Percentiles rank a stretch among this genome's conserved stretches.
Conservation (phyloP, 64 coral and sea anemone genomes). For the Dendronephthya gigantea region DNA sequence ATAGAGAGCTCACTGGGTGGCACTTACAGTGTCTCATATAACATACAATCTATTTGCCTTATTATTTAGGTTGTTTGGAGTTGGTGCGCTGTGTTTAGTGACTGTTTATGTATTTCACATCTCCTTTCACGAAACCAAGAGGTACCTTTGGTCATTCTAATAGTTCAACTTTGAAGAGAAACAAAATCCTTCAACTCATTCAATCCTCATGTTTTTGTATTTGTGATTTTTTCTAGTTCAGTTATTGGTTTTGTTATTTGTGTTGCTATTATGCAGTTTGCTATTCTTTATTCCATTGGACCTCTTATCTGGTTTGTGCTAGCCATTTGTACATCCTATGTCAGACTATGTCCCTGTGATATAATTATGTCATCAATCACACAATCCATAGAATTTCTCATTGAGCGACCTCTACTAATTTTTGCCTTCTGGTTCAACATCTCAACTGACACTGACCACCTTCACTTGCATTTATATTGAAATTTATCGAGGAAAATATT, state of each 20-base stretch:
- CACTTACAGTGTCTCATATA: too few relatives aligned
- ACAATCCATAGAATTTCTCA: not conserved
- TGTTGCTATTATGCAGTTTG: not conserved
- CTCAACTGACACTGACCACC: too few relatives aligned
- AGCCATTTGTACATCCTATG: not conserved
- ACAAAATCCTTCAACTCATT: too few relatives aligned
- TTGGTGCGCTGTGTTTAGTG: not conserved
- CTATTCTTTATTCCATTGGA: not conserved
- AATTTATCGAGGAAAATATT: too few relatives aligned
- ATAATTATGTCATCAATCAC: too few relatives aligned
- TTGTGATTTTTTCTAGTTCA: not conserved
- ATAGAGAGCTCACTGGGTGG: too few relatives aligned
- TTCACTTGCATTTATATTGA: too few relatives aligned
- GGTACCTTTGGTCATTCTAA: not conserved
- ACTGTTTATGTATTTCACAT: not conserved
- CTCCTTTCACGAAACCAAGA: not conserved
- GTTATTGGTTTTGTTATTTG: not conserved
- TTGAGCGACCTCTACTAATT: not conserved
- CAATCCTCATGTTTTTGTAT: not conserved
- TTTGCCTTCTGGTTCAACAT: too few relatives aligned
- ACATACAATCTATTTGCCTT: too few relatives aligned
- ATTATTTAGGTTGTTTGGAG: not conserved
- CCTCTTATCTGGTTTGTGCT: not conserved
- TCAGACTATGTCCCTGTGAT: not conserved
- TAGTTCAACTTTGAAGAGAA: too few relatives aligned